Base-by-base conservation (phyloP, 2,113 vertebrate species). In the Sterna hirundo region DNA sequence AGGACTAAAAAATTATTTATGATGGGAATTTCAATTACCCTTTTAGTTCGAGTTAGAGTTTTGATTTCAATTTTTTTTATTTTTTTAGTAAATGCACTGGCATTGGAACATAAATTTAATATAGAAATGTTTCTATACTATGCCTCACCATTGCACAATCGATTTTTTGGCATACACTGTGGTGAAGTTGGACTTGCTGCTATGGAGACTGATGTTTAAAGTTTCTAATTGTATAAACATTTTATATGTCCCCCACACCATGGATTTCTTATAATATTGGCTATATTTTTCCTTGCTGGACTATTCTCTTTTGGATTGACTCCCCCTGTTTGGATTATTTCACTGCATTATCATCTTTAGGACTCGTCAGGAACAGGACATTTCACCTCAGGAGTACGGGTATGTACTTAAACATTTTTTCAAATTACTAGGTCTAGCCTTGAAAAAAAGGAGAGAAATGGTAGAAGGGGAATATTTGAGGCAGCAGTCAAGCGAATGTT, bases 281-380 rank as follows among this genome's bases (percentile, higher is more conserved):
- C 97, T 98, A 98, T 98, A 98, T 98, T 98, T 98, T 98, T 98
- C 98, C 98, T 98, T 98, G 98, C 98, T 98, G 98, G 98, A 98
- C 98, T 98, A 98, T 98, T 98, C 97, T 98, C 97, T 98, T 98
- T 98, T 98, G 98, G 98, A 98, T 98, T 98, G 98, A 98, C 98
- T 98, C 96, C 98, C 98, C 98, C 98, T 98, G 98, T 98, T 98
- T 98, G 98, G 98, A 98, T 98, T 98, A 98, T 98, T 98, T 98
- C 98, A 98, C 98, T 98, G 98, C 98, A 98, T 98, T 98, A 98
- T 98, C 98, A 98, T 98, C 98, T 98, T 98, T 98, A 98, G 98
- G 98, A 98, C 97, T 98, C 98, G 91, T 98, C 98, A 98, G 98
- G 98, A 98, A 98, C 98, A 98, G 98, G 98, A 98, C 98, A 98